Evolutionary conservation across 1,140 invertebrate species (phyloP).

Genomic region (Cotesia chilonis): DNA sequence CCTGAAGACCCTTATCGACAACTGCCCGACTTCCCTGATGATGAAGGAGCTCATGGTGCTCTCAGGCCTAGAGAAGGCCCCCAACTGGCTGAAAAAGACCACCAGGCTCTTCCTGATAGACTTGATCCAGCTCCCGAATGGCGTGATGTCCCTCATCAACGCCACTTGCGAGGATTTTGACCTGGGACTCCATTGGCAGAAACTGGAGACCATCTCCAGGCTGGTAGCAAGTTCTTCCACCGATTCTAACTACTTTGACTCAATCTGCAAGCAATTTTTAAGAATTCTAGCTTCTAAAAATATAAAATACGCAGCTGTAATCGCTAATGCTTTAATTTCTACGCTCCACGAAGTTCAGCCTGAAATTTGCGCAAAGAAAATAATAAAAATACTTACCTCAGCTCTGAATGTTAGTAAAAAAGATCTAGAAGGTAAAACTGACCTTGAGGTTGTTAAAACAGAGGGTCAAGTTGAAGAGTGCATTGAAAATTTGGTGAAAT

Average conservation of each 20-base stretch:
- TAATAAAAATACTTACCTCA: constrained; percentile 62
- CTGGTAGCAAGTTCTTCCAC: constrained; percentile 69
- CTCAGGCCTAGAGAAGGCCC: constrained; percentile 68
- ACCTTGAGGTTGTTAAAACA: constrained; percentile 28
- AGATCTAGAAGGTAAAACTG: constrained; percentile 14
- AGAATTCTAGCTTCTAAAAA: constrained; percentile 59
- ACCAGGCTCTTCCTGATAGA: constrained; percentile 70
- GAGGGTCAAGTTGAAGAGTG: constrained; percentile 55
- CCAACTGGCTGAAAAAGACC: constrained; percentile 72
- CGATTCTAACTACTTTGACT: constrained; percentile 65
- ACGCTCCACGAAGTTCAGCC: constrained; percentile 66
- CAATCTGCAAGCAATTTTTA: constrained; percentile 62
- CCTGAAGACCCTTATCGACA: constrained; percentile 67
- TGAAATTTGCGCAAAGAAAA: constrained; percentile 55
- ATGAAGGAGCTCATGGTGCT: constrained; percentile 77
- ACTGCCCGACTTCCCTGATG: constrained; percentile 69
- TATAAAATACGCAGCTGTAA: constrained; percentile 61
- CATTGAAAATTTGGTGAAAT: constrained; percentile 57
- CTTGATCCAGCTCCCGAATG: constrained; percentile 68
- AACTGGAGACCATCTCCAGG: constrained; percentile 72
- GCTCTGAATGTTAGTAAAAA: constrained; percentile 51
- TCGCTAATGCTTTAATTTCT: constrained; percentile 67
- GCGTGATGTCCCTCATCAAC: constrained; percentile 69
- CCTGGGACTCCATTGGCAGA: constrained; percentile 70
- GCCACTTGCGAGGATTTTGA: constrained; percentile 71